phyloP scores from a whole-genome alignment of 2,113 vertebrate genomes.

The Thamnaconus septentrionalis region DNA sequence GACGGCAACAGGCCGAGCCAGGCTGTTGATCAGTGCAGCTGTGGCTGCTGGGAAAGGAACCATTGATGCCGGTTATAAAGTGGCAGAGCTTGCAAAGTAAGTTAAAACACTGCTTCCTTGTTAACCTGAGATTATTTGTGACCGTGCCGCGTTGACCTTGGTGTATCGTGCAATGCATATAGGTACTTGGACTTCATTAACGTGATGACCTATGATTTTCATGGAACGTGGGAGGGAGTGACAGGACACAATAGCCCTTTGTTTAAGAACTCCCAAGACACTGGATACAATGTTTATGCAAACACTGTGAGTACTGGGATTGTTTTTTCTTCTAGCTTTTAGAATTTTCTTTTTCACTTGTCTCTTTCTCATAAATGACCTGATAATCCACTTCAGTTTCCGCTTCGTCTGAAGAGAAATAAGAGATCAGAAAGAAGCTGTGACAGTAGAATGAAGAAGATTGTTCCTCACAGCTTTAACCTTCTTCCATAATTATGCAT shows the following conservation, averaged over 20 bases:
- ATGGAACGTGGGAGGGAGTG: constrained; percentile 72
- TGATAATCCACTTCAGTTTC: too few species aligned
- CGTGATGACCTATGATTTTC: constrained; percentile 84
- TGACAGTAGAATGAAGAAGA: too few species aligned
- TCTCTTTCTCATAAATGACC: too few species aligned
- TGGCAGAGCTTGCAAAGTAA: constrained; percentile 74
- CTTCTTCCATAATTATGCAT: too few species aligned
- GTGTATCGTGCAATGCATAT: constrained; percentile 5
- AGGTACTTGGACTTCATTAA: constrained; percentile 81
- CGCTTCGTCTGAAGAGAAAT: too few species aligned
- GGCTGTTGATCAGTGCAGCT: constrained; percentile 75
- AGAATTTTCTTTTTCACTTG: too few species aligned
- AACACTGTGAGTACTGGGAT: constrained; percentile 70
- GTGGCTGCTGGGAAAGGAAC: constrained; percentile 67
- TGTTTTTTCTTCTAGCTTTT: background rate
- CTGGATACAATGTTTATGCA: constrained; percentile 37
- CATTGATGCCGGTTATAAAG: constrained; percentile 76
- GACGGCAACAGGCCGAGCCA: constrained; percentile 33
- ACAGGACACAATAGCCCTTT: constrained; percentile 82
- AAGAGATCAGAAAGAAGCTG: too few species aligned
- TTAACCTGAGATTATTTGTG: background rate
- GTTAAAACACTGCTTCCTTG: background rate
- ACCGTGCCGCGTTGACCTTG: background rate
- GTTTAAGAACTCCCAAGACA: constrained; percentile 62
- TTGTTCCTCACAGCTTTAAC: too few species aligned